Base-by-base conservation (phyloP, 2,113 vertebrate genomes). In the Rana temporaria region DNA sequence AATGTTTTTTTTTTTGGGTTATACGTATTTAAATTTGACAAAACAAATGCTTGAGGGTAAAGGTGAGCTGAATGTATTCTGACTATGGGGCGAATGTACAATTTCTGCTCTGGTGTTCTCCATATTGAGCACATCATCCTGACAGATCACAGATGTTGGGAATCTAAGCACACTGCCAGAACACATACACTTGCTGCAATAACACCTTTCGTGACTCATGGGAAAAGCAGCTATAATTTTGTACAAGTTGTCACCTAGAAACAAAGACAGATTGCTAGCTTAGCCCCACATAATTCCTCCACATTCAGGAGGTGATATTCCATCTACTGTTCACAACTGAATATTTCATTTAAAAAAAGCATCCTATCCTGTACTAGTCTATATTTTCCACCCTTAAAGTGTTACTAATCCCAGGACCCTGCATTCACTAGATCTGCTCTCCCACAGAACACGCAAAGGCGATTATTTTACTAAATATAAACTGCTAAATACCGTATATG, bases 141-240 rank as follows among this genome's bases (percentile, higher is more conserved):
- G 84, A 62, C 78, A 71, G 22, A 78, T 84, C 77, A 73, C 82
- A 85, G 86, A 73, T 88, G 80, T 85, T 84, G 60, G 59, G 80
- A 78, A 71, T 84, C 67, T 84, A 34, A 85, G 84, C 76, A 79
- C 42, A n/a, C 64, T 86, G 78, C 79, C 55, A 70, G 38, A 59
- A 82, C 34, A 57, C 69, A 76, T 60, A n/a, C 73, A 52, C 63
- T 15, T 19, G 53, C 60, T n/a, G 73, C 70, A 84, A 65, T 84
- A 80, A 55, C 55, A 24, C 34, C 55, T 84, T 62, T 24, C 66
- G 32, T 85, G 82, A 87, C 76, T 86, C 59, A 63, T 79, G 83
- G 85, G 73, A 75, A 85, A 52, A 17, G 22, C 38, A 78, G 74
- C 79, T 86, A 82, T 86, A 34, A 55, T 57, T 87, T 84, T 57